These are phyloP conservation scores for Riparia riparia DNA, from an alignment of 2,113 vertebrate species.

Conservation along the genomic window DNA sequence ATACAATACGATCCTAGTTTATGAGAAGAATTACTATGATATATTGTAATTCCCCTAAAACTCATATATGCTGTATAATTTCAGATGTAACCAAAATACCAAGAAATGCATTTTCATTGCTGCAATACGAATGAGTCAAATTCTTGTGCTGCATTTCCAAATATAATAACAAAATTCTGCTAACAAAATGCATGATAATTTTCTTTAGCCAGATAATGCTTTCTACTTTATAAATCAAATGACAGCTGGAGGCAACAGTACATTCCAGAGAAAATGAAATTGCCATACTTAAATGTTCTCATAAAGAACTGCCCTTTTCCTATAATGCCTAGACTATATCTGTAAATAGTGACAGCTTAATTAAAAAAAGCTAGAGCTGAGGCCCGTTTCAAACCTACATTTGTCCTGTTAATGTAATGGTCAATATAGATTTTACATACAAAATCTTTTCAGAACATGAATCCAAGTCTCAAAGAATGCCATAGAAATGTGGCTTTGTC, in stretches of 20 bases:
- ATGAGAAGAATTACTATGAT: not conserved
- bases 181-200: not conserved
- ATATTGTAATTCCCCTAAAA: not conserved
- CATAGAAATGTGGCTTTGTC: not conserved
- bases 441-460: not conserved
- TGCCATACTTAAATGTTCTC: not conserved
- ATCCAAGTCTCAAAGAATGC: not conserved
- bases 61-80: not conserved
- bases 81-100: not conserved
- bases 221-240: not conserved
- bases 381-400: not conserved
- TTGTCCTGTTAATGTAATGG: not conserved
- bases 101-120: not conserved
- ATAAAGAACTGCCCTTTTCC: not conserved
- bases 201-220: not conserved
- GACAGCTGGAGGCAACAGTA: not conserved
- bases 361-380: not conserved
- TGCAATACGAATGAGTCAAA: not conserved
- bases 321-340: not conserved
- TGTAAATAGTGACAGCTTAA: not conserved
- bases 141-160: not conserved
- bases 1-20: not conserved
- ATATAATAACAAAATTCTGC: not conserved
- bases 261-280: not conserved
- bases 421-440: not conserved